phyloP scores from a whole-genome alignment of 2,113 vertebrate species.

The Collichthys lucidus region DNA sequence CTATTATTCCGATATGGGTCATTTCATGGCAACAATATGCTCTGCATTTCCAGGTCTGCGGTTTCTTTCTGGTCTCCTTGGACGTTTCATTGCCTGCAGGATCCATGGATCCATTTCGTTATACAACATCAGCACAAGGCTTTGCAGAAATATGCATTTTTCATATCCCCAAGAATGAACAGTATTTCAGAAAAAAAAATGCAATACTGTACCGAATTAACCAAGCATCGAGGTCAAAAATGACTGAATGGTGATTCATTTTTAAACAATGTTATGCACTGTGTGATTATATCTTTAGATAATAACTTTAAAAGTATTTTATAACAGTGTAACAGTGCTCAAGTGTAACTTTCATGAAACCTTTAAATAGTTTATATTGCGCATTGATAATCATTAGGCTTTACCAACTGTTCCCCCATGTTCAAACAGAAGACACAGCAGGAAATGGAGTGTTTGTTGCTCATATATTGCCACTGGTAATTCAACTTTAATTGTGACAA shows the following conservation, averaged over 20 bases:
- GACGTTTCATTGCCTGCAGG: conserved; percentile 43
- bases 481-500: conserved; percentile 15
- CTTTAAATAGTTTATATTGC: background rate
- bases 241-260: background rate
- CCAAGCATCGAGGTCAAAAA: background rate
- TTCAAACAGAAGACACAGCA: background rate
- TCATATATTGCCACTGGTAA: background rate
- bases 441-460: background rate
- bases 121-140: conserved; percentile 34
- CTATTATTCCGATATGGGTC: conserved; percentile 76
- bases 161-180: conserved; percentile 6
- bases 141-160: conserved; percentile 47
- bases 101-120: conserved; percentile 29
- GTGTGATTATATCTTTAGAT: background rate
- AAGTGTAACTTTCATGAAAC: background rate
- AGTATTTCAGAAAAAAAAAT: background rate
- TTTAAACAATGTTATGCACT: background rate
- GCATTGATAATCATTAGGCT: background rate
- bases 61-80: conserved; percentile 49
- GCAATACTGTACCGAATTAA: background rate
- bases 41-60: conserved; percentile 55
- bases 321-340: background rate
- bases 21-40: conserved; percentile 74
- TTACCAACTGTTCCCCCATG: background rate
- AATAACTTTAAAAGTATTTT: background rate